These are phyloP conservation scores for Pachyseris speciosa DNA, from an alignment of 64 coral and sea anemone genomes.

Conservation along the genomic window DNA sequence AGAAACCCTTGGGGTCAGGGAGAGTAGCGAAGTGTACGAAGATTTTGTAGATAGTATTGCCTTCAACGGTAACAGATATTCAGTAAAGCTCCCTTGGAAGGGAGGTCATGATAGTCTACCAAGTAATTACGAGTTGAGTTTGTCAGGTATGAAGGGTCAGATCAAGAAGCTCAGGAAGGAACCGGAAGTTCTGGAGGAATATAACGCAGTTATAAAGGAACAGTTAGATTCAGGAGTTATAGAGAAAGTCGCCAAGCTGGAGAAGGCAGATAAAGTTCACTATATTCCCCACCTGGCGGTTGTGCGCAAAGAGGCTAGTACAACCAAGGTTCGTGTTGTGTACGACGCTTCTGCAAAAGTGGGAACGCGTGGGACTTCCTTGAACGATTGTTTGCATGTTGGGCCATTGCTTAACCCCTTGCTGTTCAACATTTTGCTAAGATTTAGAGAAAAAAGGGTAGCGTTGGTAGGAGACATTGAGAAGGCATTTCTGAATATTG, in stretches of 20 bases:
- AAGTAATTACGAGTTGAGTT: constrained; percentile 54
- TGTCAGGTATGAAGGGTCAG: constrained; percentile 34
- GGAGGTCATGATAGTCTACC: background rate
- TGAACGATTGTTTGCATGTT: constrained; percentile 55
- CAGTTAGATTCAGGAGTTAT: constrained; percentile 40
- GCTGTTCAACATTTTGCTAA: constrained; percentile 36
- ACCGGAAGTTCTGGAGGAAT: constrained; percentile 38
- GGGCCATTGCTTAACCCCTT: constrained; percentile 48
- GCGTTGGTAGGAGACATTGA: constrained; percentile 42
- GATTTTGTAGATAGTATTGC: constrained; percentile 23
- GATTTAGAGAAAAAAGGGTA: constrained; percentile 17
- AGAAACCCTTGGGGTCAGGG: constrained; percentile 37
- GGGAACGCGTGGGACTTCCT: background rate
- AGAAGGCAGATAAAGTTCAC: background rate
- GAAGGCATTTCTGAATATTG: constrained; percentile 49
- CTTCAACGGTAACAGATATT: constrained; percentile 15
- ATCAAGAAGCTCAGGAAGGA: constrained; percentile 15
- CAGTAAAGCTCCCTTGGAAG: constrained; percentile 46
- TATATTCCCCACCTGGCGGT: constrained; percentile 45
- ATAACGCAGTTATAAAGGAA: constrained; percentile 32
- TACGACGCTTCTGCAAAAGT: constrained; percentile 40
- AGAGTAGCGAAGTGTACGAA: constrained; percentile 38
- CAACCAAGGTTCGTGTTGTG: background rate
- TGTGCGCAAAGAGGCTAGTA: constrained; percentile 37
- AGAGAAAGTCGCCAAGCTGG: constrained; percentile 33